Percentiles rank a stretch among this genome's conserved stretches.
These are phyloP conservation scores for Tamias sibiricus DNA, from an alignment of 2,113 vertebrate genomes.

Conservation along the genomic window DNA sequence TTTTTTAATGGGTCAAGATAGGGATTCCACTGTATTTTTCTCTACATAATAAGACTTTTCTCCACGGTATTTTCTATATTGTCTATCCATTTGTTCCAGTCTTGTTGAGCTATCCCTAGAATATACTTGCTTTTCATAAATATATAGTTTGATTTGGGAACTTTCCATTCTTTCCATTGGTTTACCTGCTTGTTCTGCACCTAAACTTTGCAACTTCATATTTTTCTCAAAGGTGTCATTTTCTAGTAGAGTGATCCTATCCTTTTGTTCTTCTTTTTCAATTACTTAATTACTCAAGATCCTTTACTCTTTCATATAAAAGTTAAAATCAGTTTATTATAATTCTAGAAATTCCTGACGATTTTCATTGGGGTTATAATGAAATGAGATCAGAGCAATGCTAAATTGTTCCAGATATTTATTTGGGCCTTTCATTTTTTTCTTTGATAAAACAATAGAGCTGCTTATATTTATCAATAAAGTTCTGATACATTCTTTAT, in stretches of 20 bases:
- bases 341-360: neutral
- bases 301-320: neutral
- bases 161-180: neutral
- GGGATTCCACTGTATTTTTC: neutral
- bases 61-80: neutral
- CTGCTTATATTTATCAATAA: neutral
- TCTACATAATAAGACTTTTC: neutral
- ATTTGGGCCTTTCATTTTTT: neutral
- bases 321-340: constrained; percentile 19
- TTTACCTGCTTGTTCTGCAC: neutral
- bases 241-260: neutral
- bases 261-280: neutral
- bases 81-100: neutral
- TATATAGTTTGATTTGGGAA: neutral
- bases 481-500: neutral
- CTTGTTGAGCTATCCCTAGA: neutral
- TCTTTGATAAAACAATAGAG: neutral
- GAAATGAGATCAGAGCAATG: neutral
- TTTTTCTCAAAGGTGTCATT: neutral
- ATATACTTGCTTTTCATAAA: neutral
- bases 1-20: neutral
- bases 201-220: neutral
- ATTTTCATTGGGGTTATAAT: neutral
- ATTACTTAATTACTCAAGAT: neutral
- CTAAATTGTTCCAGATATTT: neutral